Percentiles rank a stretch among this genome's conserved stretches.
phyloP scores from a whole-genome alignment of 1,140 invertebrate species.

The Pomacea maculata region DNA sequence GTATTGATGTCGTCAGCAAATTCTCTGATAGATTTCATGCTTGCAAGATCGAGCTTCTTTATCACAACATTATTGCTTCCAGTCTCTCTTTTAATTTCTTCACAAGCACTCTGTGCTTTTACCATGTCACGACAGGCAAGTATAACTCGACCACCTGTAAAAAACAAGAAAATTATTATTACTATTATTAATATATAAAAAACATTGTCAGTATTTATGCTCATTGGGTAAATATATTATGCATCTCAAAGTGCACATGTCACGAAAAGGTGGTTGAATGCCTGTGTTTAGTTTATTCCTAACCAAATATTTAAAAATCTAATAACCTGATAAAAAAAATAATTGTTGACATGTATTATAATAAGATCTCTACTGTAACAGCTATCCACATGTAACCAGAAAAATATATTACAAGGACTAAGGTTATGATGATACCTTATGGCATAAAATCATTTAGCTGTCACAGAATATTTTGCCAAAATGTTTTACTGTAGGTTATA shows the following conservation, averaged over 20 bases:
- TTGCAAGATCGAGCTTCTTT: conserved; percentile 69
- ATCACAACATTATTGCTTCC: conserved; percentile 68
- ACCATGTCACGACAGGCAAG: conserved; percentile 69
- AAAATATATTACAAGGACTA: too few relatives aligned
- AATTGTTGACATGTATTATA: neutral
- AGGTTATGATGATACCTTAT: too few relatives aligned
- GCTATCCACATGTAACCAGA: neutral
- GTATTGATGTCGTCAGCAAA: conserved; percentile 64
- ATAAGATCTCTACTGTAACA: neutral
- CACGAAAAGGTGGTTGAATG: neutral
- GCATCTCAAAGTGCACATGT: too few relatives aligned
- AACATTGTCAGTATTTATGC: too few relatives aligned
- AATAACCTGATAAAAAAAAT: neutral
- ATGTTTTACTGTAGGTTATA: neutral
- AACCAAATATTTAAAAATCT: neutral
- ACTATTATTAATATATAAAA: neutral
- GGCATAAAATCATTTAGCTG: too few relatives aligned
- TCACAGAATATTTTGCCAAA: neutral
- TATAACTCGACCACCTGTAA: conserved; percentile 66
- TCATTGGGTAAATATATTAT: too few relatives aligned
- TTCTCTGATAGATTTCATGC: conserved; percentile 54
- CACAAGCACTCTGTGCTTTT: conserved; percentile 70
- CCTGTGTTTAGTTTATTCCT: neutral
- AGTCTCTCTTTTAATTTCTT: conserved; percentile 68
- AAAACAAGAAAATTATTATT: neutral